Evolutionary conservation across 2,113 vertebrate genomes (phyloP).

Genomic region (Oxygymnocypris stewartii): DNA sequence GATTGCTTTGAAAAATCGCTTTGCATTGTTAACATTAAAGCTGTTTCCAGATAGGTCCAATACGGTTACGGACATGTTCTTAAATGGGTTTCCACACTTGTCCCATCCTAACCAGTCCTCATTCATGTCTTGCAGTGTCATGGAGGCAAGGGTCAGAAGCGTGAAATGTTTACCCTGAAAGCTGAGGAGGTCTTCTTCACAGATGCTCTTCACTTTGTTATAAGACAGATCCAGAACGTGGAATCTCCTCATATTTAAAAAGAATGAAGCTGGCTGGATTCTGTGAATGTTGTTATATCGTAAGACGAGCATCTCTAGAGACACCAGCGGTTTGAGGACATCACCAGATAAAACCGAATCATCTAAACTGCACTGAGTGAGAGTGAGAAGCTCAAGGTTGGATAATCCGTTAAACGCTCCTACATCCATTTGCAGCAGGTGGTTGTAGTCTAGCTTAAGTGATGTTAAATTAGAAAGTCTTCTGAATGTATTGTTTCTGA

Average conservation of each 20-base stretch:
- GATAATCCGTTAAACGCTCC: constrained; percentile 1
- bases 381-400: background rate
- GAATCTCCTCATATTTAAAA: constrained; percentile 60
- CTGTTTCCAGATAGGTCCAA: constrained; percentile 72
- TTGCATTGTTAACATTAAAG: background rate
- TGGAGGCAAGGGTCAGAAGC: constrained; percentile 67
- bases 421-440: background rate
- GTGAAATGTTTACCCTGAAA: constrained; percentile 78
- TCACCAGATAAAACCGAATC: constrained; percentile 72
- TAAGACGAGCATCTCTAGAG: constrained; percentile 75
- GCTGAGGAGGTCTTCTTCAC: constrained; percentile 76
- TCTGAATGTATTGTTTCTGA: constrained; percentile 16
- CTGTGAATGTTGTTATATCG: constrained; percentile 25
- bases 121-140: constrained; percentile 30
- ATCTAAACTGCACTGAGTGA: constrained; percentile 63
- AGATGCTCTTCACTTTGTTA: constrained; percentile 74
- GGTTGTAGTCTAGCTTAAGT: constrained; percentile 23
- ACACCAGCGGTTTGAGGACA: constrained; percentile 78
- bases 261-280: background rate
- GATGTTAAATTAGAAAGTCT: background rate
- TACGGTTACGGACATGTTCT: constrained; percentile 66
- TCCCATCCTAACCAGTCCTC: constrained; percentile 68
- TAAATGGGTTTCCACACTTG: constrained; percentile 81
- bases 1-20: background rate
- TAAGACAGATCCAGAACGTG: constrained; percentile 67